A percentile compares a stretch with the other conserved stretches of the same genome.
These are phyloP conservation scores for Pionites leucogaster DNA, from an alignment of 2,113 vertebrate species.

Conservation along the genomic window DNA sequence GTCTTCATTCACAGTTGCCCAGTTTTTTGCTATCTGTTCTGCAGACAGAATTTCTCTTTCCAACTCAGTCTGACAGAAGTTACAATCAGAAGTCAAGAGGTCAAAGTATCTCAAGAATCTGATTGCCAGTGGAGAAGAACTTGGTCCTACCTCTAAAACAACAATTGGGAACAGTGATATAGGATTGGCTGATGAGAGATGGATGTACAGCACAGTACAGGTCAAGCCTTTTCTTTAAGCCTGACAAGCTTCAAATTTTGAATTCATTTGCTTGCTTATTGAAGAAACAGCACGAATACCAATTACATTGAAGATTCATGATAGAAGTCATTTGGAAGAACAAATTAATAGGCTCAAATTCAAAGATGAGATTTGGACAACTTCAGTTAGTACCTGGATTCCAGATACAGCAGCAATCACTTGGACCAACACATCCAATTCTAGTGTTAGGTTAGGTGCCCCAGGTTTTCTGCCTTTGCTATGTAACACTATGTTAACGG, in stretches of 20 bases:
- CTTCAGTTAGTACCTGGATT: rapidly evolving
- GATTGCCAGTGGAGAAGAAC: background rate
- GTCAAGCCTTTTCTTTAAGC: background rate
- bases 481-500: rapidly evolving
- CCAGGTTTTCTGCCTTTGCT: background rate
- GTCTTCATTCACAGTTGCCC: background rate
- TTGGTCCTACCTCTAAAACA: background rate
- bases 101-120: background rate
- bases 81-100: background rate
- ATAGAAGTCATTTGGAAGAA: background rate
- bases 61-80: background rate
- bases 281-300: background rate
- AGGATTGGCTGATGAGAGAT: background rate
- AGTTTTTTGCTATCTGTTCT: background rate
- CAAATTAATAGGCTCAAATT: background rate
- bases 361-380: background rate
- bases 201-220: background rate
- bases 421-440: background rate
- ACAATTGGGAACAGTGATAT: rapidly evolving
- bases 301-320: background rate
- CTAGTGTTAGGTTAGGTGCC: background rate
- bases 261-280: background rate
- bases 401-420: background rate
- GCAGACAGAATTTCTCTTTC: background rate
- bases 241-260: background rate